Conservation (phyloP, 1,140 invertebrate genomes). For the Bradynema listronoti region DNA sequence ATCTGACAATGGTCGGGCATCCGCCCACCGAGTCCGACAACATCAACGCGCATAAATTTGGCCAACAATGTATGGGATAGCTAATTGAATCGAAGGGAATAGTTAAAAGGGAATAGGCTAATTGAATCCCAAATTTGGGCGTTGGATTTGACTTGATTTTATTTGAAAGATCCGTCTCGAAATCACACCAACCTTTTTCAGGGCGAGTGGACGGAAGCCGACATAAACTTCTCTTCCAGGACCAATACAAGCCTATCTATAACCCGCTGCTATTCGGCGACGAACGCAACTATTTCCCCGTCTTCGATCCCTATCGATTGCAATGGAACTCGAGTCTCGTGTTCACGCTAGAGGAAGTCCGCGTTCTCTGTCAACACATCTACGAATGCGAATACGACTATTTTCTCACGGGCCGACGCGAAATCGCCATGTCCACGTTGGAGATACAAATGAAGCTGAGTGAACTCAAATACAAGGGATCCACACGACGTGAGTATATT, state of each 20-base stretch:
- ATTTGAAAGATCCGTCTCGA: neutral
- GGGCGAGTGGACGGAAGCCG: slow-evolving; percentile 43
- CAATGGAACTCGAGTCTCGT: slow-evolving; percentile 39
- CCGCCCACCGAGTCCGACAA: slow-evolving; percentile 35
- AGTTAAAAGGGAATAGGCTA: too few relatives aligned
- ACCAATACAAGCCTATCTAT: slow-evolving; percentile 49
- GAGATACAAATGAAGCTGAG: slow-evolving; percentile 37
- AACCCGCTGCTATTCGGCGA: slow-evolving; percentile 45
- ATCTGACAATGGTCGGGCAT: slow-evolving; percentile 15
- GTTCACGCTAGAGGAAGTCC: slow-evolving; percentile 43
- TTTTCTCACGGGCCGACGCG: slow-evolving; percentile 45
- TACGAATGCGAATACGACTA: slow-evolving; percentile 51
- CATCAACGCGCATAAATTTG: slow-evolving; percentile 44
- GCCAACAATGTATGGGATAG: slow-evolving; percentile 36
- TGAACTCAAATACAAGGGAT: slow-evolving; percentile 40
- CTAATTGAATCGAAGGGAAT: too few relatives aligned
- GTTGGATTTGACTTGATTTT: slow-evolving; percentile 11
- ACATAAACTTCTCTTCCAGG: slow-evolving; percentile 44
- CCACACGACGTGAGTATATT: slow-evolving; percentile 28
- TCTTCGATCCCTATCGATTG: slow-evolving; percentile 42
- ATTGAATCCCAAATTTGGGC: too few relatives aligned
- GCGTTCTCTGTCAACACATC: slow-evolving; percentile 35
- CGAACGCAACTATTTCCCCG: slow-evolving; percentile 33
- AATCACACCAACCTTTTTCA: slow-evolving; percentile 11
- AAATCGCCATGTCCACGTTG: slow-evolving; percentile 43